These are phyloP conservation scores for Rhinatrema bivittatum DNA, from an alignment of 2,797 vertebrate genomes.

Conservation along the genomic window DNA sequence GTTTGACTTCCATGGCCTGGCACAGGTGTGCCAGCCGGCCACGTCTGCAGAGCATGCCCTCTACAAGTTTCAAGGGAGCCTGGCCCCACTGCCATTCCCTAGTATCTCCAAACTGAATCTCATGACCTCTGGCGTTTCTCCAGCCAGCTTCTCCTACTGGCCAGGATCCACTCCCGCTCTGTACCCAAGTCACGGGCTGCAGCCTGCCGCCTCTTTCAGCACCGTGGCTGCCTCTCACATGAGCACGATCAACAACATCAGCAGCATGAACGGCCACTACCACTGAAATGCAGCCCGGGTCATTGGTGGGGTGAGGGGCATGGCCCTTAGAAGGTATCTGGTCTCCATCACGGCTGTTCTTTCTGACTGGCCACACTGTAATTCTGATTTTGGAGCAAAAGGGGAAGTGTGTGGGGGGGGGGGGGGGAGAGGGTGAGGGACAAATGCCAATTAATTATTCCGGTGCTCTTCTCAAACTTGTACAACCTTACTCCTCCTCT, in stretches of 20 bases:
- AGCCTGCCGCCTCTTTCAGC: slow-evolving; percentile 68
- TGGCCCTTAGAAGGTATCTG: neutral
- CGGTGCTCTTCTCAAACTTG: no score
- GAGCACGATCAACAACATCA: slow-evolving; percentile 76
- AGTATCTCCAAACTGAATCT: slow-evolving; percentile 96
- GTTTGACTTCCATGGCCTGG: slow-evolving; percentile 94
- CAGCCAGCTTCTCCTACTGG: slow-evolving; percentile 92
- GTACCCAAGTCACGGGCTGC: slow-evolving; percentile 80
- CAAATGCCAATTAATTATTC: no score
- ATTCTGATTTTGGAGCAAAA: slow-evolving; percentile 1
- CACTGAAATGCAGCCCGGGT: slow-evolving; percentile 62
- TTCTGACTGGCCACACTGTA: neutral
- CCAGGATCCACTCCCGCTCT: slow-evolving; percentile 69
- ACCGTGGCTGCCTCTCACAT: slow-evolving; percentile 71
- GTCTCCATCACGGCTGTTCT: neutral
- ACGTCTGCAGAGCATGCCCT: slow-evolving; percentile 73
- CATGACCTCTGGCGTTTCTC: slow-evolving; percentile 78
- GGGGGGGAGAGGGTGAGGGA: no score
- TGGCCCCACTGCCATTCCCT: slow-evolving; percentile 83
- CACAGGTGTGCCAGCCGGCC: slow-evolving; percentile 84
- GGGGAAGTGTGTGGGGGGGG: slow-evolving; percentile 1
- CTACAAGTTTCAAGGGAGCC: slow-evolving; percentile 91
- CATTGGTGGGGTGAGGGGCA: neutral
- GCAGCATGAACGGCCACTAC: slow-evolving; percentile 80
- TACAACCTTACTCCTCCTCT: no score